phyloP scores from a whole-genome alignment of 2,888 invertebrate genomes.

The Seira sanloemensis region DNA sequence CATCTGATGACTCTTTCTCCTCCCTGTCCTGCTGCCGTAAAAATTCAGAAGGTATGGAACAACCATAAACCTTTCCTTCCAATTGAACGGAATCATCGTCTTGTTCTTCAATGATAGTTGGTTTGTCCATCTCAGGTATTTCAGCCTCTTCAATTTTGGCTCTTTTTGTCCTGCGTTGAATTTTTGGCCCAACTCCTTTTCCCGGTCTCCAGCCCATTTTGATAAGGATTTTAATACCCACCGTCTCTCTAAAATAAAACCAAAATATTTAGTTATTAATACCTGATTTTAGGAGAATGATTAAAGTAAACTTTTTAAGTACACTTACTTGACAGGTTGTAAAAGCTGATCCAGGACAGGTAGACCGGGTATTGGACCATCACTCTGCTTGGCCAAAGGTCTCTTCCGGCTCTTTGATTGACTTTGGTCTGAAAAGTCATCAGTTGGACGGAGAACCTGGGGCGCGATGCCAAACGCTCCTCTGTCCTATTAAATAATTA shows the following conservation, averaged over 20 bases:
- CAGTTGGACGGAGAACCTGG: slow-evolving; percentile 86
- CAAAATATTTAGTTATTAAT: not conserved
- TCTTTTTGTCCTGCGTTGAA: slow-evolving; percentile 73
- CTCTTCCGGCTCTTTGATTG: slow-evolving; percentile 72
- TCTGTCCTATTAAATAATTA: slow-evolving; percentile 84
- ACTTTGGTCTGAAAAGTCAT: slow-evolving; percentile 81
- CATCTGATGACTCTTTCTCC: slow-evolving; percentile 69
- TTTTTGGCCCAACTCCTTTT: slow-evolving; percentile 86
- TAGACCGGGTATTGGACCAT: slow-evolving; percentile 80
- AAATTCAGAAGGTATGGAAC: slow-evolving; percentile 66
- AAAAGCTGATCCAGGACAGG: slow-evolving; percentile 84
- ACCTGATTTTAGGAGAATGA: not conserved
- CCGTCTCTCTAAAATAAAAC: slow-evolving; percentile 83
- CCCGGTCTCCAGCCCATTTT: slow-evolving; percentile 96
- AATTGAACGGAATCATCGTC: not conserved
- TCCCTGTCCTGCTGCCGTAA: slow-evolving; percentile 12
- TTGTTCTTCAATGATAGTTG: not conserved
- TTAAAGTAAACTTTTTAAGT: not conserved
- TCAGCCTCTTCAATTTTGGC: slow-evolving; percentile 14
- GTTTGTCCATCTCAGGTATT: slow-evolving; percentile 16
- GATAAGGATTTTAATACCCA: slow-evolving; percentile 89
- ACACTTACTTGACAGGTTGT: slow-evolving; percentile 80
- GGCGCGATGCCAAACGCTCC: slow-evolving; percentile 97
- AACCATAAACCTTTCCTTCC: slow-evolving; percentile 77
- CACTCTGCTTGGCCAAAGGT: slow-evolving; percentile 74